These are phyloP conservation scores for Encarsia formosa DNA, from an alignment of 2,888 invertebrate species.

Conservation along the genomic window DNA sequence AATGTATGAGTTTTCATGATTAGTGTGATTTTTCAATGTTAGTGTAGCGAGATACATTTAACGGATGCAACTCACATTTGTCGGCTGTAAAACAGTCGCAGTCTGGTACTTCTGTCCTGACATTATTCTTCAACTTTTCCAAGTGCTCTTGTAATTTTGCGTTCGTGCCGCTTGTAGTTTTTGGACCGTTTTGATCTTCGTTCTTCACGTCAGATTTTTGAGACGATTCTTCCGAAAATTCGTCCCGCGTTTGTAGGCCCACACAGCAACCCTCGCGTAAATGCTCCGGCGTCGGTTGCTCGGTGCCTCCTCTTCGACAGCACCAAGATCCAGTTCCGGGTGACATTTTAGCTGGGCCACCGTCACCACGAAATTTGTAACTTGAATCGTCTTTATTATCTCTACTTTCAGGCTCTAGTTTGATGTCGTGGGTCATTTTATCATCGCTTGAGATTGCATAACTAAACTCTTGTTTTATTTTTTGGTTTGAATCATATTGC, in stretches of 20 bases:
- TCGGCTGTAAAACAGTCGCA: slow-evolving; percentile 86
- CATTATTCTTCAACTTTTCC: slow-evolving; percentile 61
- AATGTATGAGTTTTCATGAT: slow-evolving; percentile 26
- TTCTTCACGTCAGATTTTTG: slow-evolving; percentile 46
- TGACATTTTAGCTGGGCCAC: slow-evolving; percentile 63
- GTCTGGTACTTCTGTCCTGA: slow-evolving; percentile 80
- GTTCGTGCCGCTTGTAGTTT: slow-evolving; percentile 45
- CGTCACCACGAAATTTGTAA: slow-evolving; percentile 62
- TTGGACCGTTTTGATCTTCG: slow-evolving; percentile 41
- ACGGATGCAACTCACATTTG: slow-evolving; percentile 56
- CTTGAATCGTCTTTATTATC: slow-evolving; percentile 25
- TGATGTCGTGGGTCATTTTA: slow-evolving; percentile 29
- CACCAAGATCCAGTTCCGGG: slow-evolving; percentile 67
- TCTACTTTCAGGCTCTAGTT: slow-evolving; percentile 39
- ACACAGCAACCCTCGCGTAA: slow-evolving; percentile 69
- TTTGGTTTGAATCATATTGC: slow-evolving; percentile 30
- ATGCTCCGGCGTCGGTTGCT: slow-evolving; percentile 70
- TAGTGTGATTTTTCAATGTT: slow-evolving; percentile 46
- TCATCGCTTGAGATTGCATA: slow-evolving; percentile 23
- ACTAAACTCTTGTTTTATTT: slow-evolving; percentile 32
- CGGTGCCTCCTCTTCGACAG: slow-evolving; percentile 70
- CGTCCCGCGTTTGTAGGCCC: slow-evolving; percentile 69
- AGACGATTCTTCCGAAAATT: slow-evolving; percentile 55
- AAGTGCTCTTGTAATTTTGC: slow-evolving; percentile 62
- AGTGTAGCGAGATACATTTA: slow-evolving; percentile 44